Percentiles rank a stretch among this genome's conserved stretches.
Conservation (phyloP, 2,888 invertebrate species). For the Mythimna loreyi region DNA sequence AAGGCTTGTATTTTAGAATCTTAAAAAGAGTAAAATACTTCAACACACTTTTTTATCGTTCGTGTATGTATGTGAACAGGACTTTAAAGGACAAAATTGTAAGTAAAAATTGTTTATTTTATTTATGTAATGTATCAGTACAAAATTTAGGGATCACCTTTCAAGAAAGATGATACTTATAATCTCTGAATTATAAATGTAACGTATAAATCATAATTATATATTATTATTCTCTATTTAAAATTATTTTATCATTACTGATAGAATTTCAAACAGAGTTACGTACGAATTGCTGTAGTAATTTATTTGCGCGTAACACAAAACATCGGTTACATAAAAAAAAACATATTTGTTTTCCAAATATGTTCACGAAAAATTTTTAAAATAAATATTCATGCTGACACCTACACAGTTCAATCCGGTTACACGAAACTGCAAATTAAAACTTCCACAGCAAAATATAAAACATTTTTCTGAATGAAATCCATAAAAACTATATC, state of each 20-base stretch:
- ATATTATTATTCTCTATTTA: background rate
- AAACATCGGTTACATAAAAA: background rate
- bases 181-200: no score
- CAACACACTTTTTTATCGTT: background rate
- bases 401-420: background rate
- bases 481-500: slow-evolving; percentile 3
- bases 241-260: background rate
- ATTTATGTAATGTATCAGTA: background rate
- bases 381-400: background rate
- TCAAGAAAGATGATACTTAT: no score
- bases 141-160: no score
- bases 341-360: background rate
- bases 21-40: background rate
- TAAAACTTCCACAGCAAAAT: slow-evolving; percentile 8
- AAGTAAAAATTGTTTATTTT: background rate
- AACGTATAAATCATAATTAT: background rate
- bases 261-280: background rate
- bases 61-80: background rate
- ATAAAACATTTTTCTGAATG: background rate
- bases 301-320: background rate
- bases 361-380: slow-evolving; percentile 2
- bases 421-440: background rate
- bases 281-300: background rate
- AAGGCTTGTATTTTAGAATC: background rate
- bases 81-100: background rate